Evolutionary conservation across 2,888 invertebrate genomes (phyloP).

Genomic region (Caenorhabditis imperialis): DNA sequence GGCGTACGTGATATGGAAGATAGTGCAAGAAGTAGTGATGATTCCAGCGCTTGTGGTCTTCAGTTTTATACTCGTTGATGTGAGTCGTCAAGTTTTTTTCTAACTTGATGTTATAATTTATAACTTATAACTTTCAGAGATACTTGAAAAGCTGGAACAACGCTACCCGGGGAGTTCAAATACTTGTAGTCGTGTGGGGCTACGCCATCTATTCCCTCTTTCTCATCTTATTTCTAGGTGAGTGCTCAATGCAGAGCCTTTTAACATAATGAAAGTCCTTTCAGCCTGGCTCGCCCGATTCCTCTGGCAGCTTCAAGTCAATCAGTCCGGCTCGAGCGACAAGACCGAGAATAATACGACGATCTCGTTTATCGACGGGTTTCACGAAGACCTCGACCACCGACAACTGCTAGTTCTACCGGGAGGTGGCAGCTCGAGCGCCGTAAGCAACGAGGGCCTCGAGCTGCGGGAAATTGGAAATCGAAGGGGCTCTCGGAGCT

Average conservation of each 20-base stretch:
- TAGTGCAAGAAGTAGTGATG: slow-evolving; percentile 50
- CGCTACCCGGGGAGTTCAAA: slow-evolving; percentile 29
- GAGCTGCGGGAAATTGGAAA: neutral
- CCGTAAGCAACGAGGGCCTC: neutral
- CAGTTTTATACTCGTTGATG: slow-evolving; percentile 52
- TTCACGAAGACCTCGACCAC: slow-evolving; percentile 17
- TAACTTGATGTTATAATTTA: neutral
- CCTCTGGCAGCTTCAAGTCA: slow-evolving; percentile 41
- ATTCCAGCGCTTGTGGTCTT: slow-evolving; percentile 52
- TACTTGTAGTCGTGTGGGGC: slow-evolving; percentile 47
- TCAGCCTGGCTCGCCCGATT: slow-evolving; percentile 45
- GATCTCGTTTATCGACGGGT: slow-evolving; percentile 42
- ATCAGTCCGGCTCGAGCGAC: neutral
- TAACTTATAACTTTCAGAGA: slow-evolving; percentile 21
- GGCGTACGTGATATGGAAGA: slow-evolving; percentile 55
- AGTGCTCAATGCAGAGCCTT: too few species aligned
- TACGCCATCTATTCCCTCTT: slow-evolving; percentile 46
- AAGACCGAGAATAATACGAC: slow-evolving; percentile 28
- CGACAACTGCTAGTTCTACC: slow-evolving; percentile 12
- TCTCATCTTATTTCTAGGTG: slow-evolving; percentile 42
- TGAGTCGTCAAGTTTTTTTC: slow-evolving; percentile 15
- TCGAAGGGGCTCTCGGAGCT: neutral
- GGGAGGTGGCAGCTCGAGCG: neutral
- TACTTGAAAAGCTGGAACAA: slow-evolving; percentile 48
- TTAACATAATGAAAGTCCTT: too few species aligned